These are phyloP conservation scores for Microcebus ravelobensis DNA, from an alignment of 2,113 vertebrate genomes.

Conservation along the genomic window DNA sequence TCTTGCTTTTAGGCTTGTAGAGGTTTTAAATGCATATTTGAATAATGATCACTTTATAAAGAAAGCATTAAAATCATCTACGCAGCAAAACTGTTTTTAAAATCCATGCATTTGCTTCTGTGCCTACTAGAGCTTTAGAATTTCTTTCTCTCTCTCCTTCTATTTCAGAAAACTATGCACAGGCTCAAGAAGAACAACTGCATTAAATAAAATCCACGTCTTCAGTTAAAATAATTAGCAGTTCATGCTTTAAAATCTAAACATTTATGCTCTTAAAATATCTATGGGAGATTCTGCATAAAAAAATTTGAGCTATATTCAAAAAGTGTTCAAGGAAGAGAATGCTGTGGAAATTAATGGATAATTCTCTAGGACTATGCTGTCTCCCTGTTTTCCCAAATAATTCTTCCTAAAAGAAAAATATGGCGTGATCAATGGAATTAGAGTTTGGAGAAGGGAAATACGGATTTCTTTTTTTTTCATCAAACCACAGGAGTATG, in stretches of 20 bases:
- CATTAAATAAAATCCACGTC: neutral
- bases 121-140: conserved; percentile 42
- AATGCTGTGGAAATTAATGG: neutral
- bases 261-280: conserved; percentile 4
- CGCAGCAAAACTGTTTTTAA: neutral
- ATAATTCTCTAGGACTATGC: neutral
- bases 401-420: neutral
- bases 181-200: conserved; percentile 46
- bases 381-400: neutral
- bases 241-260: conserved; percentile 33
- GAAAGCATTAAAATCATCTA: conserved; percentile 56
- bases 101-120: neutral
- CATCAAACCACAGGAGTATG: neutral
- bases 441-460: neutral
- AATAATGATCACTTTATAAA: conserved; percentile 29
- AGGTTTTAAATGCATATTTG: conserved; percentile 57
- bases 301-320: neutral
- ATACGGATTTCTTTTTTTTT: neutral
- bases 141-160: neutral
- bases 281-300: neutral
- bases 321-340: neutral
- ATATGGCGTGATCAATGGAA: neutral
- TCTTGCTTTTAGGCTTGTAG: conserved; percentile 12
- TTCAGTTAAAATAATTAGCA: conserved; percentile 28
- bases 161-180: conserved; percentile 41